phyloP scores from a whole-genome alignment of 2,797 vertebrate species.

The Alauda arvensis region DNA sequence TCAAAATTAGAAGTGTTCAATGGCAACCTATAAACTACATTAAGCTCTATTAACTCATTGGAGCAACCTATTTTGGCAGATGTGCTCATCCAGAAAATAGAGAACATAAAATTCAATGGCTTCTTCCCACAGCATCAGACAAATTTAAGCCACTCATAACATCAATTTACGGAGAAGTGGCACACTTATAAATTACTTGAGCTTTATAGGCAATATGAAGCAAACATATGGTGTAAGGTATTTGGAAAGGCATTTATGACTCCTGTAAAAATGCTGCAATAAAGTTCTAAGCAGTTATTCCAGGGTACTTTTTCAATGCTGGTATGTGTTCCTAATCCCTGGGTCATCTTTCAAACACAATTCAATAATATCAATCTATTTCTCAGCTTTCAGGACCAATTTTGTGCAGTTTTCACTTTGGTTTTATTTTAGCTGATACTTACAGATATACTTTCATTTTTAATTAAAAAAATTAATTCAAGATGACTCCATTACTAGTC shows the following conservation, averaged over 20 bases:
- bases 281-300: background rate
- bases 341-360: background rate
- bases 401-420: background rate
- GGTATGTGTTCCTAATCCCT: background rate
- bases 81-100: constrained; percentile 38
- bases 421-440: background rate
- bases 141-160: constrained; percentile 35
- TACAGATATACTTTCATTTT: background rate
- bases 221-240: constrained; percentile 4
- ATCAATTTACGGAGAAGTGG: constrained; percentile 22
- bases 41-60: constrained; percentile 3
- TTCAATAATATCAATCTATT: background rate
- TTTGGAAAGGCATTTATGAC: constrained; percentile 10
- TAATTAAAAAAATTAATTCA: background rate
- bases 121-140: background rate
- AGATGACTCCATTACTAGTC: background rate
- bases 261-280: constrained; percentile 12
- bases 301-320: background rate
- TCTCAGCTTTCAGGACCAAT: background rate
- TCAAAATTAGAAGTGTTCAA: constrained; percentile 8
- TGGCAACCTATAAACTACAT: background rate
- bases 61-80: constrained; percentile 18
- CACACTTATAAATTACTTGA: constrained; percentile 41
- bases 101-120: constrained; percentile 41
- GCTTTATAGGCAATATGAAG: constrained; percentile 17